Base-by-base conservation (phyloP, 2,113 vertebrate species). In the Varanus komodoensis region DNA sequence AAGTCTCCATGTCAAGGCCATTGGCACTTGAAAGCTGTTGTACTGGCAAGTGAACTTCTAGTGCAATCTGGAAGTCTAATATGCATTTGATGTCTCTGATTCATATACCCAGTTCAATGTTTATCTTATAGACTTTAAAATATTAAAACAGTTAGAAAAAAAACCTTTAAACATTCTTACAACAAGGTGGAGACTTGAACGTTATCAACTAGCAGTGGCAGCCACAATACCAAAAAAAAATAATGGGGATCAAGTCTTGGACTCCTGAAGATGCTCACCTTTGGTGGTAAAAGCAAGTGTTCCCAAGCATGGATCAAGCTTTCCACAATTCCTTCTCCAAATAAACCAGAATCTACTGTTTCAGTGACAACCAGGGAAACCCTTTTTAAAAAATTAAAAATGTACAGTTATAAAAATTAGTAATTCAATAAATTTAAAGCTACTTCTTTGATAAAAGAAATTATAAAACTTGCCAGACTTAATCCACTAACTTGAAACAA, bases 241-340 rank as follows among this genome's bases (percentile, higher is more conserved):
- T 2, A 44, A 81, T 69, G 17, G 32, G 4, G 32, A 69, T 69
- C 61, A 50, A 71, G 12, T 29, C 74, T 71, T 82, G 74, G 0
- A 0, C 19, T 57, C 21, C 68, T 88, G 79, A 7, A 85, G 6
- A 68, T 64, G 52, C 97, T 94, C 95, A 99, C 99, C 98, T 98
- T 97, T 91, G 98, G 98, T 15, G 97, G 98, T 69, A 99, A 96
- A 95, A 99, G 98, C 14, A 99, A 97, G 91, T 99, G 97, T 88
- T 99, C 98, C 99, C 99, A 99, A 89, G 99, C 99, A 87, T 99
- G 99, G 94, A 99, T 98, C 93, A 99, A 98, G 94, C 98, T 99
- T 95, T 99, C 99, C 91, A 99, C 98, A 95, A 99, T 99, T 89
- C 99, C 99, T 96, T 99, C 99, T 92, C 99, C 99, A 97, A 99